phyloP scores from a whole-genome alignment of 2,113 vertebrate genomes.

The Hiodon alosoides region DNA sequence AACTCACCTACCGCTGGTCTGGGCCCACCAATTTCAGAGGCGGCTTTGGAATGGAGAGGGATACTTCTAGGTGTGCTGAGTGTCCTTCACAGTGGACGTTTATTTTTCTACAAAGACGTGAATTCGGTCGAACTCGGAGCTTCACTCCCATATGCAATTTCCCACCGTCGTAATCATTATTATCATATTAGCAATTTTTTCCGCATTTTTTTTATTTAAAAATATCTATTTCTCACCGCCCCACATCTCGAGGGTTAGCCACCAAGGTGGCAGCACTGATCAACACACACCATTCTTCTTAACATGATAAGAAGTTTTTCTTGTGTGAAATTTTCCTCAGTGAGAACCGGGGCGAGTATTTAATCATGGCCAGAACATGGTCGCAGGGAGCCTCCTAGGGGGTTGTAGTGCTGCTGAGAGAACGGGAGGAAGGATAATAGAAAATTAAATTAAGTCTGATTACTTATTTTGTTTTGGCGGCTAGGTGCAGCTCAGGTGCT shows the following conservation, averaged over 20 bases:
- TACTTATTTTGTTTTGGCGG: conserved; percentile 10
- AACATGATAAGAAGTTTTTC: conserved; percentile 48
- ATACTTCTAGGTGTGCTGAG: too few relatives aligned
- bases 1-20: conserved; percentile 40
- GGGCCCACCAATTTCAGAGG: not conserved
- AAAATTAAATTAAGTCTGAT: conserved; percentile 30
- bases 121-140: too few relatives aligned
- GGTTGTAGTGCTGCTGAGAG: conserved; percentile 15
- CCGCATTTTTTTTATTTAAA: not conserved
- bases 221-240: too few relatives aligned
- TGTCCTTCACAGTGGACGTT: too few relatives aligned
- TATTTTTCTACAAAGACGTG: too few relatives aligned
- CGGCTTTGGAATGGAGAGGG: too few relatives aligned
- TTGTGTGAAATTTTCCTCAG: conserved; percentile 32
- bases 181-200: not conserved
- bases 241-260: too few relatives aligned
- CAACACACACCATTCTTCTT: too few relatives aligned
- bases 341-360: conserved; percentile 5
- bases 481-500: conserved; percentile 6
- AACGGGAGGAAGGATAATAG: conserved; percentile 18
- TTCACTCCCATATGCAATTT: not conserved
- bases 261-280: too few relatives aligned
- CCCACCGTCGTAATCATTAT: not conserved
- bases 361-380: conserved; percentile 18
- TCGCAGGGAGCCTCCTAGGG: conserved; percentile 15